Conservation (phyloP, 2,797 vertebrate species). For the Manis javanica region DNA sequence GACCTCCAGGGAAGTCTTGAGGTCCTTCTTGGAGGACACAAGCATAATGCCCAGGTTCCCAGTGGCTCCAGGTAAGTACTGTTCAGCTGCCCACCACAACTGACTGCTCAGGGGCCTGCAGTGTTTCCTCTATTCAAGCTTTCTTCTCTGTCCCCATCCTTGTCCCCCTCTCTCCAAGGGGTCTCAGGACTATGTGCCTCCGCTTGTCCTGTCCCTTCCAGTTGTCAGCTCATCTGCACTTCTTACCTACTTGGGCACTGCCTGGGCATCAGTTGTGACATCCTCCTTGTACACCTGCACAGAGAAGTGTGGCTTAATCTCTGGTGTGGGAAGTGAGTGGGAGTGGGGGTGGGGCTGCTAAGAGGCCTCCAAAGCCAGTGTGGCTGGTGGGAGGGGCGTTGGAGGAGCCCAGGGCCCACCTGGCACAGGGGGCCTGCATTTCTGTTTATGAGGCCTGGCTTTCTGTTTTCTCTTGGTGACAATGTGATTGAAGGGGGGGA, state of each 20-base stretch:
- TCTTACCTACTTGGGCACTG: slow-evolving; percentile 34
- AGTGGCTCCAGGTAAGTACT: not conserved
- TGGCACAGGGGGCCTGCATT: not conserved
- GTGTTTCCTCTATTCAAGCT: slow-evolving; percentile 20
- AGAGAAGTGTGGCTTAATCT: not conserved
- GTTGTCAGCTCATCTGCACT: slow-evolving; percentile 13
- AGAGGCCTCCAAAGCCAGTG: not conserved
- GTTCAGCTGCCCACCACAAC: not conserved
- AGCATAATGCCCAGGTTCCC: slow-evolving; percentile 52
- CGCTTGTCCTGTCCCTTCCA: slow-evolving; percentile 7
- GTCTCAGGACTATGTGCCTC: not conserved
- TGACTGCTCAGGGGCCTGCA: not conserved
- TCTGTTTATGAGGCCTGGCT: not conserved
- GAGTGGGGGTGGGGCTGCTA: not conserved
- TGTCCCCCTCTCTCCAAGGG: not conserved
- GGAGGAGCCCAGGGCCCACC: not conserved
- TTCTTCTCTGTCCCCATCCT: not conserved
- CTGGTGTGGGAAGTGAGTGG: slow-evolving; percentile 51
- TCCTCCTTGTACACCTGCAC: not conserved
- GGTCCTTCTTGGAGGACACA: slow-evolving; percentile 59
- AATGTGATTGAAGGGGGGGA: not conserved
- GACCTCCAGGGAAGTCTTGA: slow-evolving; percentile 61
- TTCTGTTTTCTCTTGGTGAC: not conserved
- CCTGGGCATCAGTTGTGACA: slow-evolving; percentile 55
- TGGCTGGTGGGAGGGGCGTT: not conserved